Base-by-base conservation (phyloP, 2,888 invertebrate genomes). In the Erpobdella octoculata region DNA sequence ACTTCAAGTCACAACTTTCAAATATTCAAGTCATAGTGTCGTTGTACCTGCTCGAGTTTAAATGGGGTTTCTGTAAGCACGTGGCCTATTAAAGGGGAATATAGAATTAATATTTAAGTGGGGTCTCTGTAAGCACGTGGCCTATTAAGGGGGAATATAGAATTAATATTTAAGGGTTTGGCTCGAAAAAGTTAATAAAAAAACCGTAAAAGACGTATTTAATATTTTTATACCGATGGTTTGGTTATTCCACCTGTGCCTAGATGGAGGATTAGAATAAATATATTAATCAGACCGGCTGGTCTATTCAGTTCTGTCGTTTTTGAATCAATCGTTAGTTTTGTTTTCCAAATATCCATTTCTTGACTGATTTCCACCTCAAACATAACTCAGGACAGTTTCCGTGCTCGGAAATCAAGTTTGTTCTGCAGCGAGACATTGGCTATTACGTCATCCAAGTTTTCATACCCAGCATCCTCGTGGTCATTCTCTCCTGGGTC, bases 401-500 rank as follows among this genome's bases (percentile, higher is more conserved):
- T 65, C 75, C 76, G 25, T 76, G 76, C 37, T 58, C 76, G 12
- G 72, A 76, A 70, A 75, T 76, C 37, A 71, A 71, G 38, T 76
- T 76, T 70, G 73, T 73, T 37, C 72, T 76, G 33, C 75, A 75
- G 61, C 64, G 76, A 21, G 76, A 74, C 72, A 75, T 76, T 38
- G 76, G 76, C 28, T 76, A 73, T 71, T 76, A 74, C 73, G 62
- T 76, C 72, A 76, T 76, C 71, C 76, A 76, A 69, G 48, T 76
- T 21, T 76, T 76, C 64, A 66, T 76, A 15, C 76, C 76, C 4
- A 74, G 74, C 62, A 71, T 76, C 36, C 74, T 76, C 21, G 73
- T 93, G 80, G 93, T 93, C 62, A 73, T 71, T 46, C 70, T 70
- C 28, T 73, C 73, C 33, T 73, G 73, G 73, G 73, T 73, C 18